Percentiles rank a stretch among this genome's conserved stretches.
These are phyloP conservation scores for Oenanthe oenanthe DNA, from an alignment of 2,113 vertebrate genomes.

Conservation along the genomic window DNA sequence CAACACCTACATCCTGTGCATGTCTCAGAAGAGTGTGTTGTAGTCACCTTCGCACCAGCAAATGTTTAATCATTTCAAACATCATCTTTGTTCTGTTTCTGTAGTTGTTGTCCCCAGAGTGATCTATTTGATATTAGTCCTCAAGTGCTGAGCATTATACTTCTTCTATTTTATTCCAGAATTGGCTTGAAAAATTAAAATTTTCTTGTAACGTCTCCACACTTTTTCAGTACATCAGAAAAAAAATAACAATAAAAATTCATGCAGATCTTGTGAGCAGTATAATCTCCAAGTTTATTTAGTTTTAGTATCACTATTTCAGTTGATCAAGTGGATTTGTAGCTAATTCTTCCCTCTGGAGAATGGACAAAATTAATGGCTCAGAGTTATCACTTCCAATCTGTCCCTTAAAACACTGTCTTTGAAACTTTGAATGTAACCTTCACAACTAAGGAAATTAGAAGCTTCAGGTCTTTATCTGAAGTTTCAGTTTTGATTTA, in stretches of 20 bases:
- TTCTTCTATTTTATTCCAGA: neutral
- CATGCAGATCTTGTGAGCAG: neutral
- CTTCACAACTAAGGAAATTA: neutral
- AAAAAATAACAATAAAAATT: neutral
- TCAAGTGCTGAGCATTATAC: neutral
- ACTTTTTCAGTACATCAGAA: neutral
- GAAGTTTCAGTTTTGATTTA: neutral
- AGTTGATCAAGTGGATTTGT: neutral
- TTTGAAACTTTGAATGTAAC: neutral
- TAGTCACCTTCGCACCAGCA: neutral
- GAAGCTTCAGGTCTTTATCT: neutral
- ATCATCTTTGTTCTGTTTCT: neutral
- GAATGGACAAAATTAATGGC: neutral
- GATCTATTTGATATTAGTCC: neutral
- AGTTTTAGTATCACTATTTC: neutral
- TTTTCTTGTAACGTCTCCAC: neutral
- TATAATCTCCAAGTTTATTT: neutral
- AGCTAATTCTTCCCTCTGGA: neutral
- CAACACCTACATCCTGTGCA: neutral
- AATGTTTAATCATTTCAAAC: neutral
- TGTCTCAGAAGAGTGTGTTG: neutral
- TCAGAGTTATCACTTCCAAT: neutral
- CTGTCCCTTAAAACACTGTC: neutral
- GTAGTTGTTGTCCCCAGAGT: neutral
- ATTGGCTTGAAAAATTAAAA: neutral